Percentiles rank a stretch among this genome's conserved stretches.
These are phyloP conservation scores for Serinus canaria DNA, from an alignment of 2,113 vertebrate species.

Conservation along the genomic window DNA sequence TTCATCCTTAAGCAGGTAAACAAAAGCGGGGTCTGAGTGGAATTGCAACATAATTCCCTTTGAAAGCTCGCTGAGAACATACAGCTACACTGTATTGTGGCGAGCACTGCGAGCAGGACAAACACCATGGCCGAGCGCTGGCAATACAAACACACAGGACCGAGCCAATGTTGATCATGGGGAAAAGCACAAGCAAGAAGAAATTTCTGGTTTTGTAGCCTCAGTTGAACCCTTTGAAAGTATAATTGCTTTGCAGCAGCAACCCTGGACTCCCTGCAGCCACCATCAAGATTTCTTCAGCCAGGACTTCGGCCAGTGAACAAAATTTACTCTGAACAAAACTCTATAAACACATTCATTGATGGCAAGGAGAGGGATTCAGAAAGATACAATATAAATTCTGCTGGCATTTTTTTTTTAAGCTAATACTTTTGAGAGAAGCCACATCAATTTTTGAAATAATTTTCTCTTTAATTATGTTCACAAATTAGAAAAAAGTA, in stretches of 20 bases:
- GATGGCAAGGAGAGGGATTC: neutral
- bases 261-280: neutral
- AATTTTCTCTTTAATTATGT: neutral
- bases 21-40: neutral
- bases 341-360: neutral
- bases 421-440: neutral
- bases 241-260: neutral
- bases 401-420: neutral
- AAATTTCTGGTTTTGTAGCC: neutral
- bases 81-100: neutral
- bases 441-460: neutral
- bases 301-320: neutral
- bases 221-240: neutral
- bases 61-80: neutral
- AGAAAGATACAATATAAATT: neutral
- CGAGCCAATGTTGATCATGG: neutral
- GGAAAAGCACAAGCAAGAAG: neutral
- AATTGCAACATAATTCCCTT: neutral
- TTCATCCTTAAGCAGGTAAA: neutral
- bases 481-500: neutral
- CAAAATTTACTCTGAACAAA: neutral
- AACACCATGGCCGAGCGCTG: accelerated
- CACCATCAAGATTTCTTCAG: neutral
- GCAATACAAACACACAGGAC: neutral
- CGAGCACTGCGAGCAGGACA: neutral